These are phyloP conservation scores for Gasterosteus aculeatus DNA, from an alignment of 2,113 vertebrate genomes.

Conservation along the genomic window DNA sequence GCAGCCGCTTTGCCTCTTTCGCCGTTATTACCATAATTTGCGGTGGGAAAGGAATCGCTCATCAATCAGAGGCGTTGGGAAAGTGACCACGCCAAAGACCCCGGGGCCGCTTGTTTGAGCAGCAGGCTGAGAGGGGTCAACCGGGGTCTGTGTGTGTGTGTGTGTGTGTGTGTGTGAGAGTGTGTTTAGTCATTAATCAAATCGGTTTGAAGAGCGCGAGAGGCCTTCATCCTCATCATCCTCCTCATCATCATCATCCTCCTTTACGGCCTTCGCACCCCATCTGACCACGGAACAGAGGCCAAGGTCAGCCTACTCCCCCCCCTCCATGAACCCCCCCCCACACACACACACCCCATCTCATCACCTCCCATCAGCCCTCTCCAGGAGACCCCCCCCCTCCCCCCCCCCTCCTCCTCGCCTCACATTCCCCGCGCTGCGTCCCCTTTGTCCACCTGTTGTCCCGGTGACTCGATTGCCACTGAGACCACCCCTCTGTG, in stretches of 20 bases:
- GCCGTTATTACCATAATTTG: slow-evolving; percentile 63
- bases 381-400: slow-evolving; percentile 33
- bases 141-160: slow-evolving; percentile 18
- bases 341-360: slow-evolving; percentile 19
- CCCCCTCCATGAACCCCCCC: slow-evolving; percentile 19
- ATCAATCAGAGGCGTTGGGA: slow-evolving; percentile 69
- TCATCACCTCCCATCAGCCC: slow-evolving; percentile 42
- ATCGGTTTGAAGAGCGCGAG: slow-evolving; percentile 57
- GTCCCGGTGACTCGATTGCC: slow-evolving; percentile 78
- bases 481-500: slow-evolving; percentile 68
- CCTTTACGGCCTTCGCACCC: slow-evolving; percentile 65
- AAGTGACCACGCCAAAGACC: slow-evolving; percentile 67
- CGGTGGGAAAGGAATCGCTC: slow-evolving; percentile 69
- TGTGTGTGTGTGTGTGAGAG: slow-evolving; percentile 34
- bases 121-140: slow-evolving; percentile 63
- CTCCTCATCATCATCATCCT: slow-evolving; percentile 48
- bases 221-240: slow-evolving; percentile 63
- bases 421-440: slow-evolving; percentile 73
- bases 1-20: slow-evolving; percentile 23
- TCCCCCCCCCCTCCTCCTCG: slow-evolving; percentile 25
- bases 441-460: slow-evolving; percentile 81
- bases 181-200: slow-evolving; percentile 77
- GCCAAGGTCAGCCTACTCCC: slow-evolving; percentile 76
- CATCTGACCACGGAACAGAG: slow-evolving; percentile 77
- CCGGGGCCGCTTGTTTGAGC: slow-evolving; percentile 49